These are phyloP conservation scores for Stenurella melanura DNA, from an alignment of 2,888 invertebrate genomes.

Conservation along the genomic window DNA sequence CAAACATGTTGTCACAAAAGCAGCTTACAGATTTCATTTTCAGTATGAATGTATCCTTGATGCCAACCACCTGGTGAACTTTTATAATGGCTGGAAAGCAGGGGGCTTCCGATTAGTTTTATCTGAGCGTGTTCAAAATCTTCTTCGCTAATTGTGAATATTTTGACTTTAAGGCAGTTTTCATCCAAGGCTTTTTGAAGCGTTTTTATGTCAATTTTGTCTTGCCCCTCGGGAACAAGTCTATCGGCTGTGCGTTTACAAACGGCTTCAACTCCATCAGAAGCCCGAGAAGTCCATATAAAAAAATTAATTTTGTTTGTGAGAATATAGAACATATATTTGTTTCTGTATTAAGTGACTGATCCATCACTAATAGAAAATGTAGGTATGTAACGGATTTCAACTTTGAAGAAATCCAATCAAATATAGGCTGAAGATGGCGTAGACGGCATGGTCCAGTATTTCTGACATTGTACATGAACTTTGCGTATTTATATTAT, in stretches of 20 bases:
- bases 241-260: slow-evolving; percentile 22
- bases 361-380: slow-evolving; percentile 30
- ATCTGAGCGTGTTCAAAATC: neutral
- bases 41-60: neutral
- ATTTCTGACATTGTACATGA: slow-evolving; percentile 10
- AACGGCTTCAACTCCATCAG: slow-evolving; percentile 24
- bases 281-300: neutral
- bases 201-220: neutral
- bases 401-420: neutral
- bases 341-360: slow-evolving; percentile 30
- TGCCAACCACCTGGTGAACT: neutral
- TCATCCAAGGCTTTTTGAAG: neutral
- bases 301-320: neutral
- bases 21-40: neutral
- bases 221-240: neutral
- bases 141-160: neutral
- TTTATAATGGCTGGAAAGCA: neutral
- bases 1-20: slow-evolving; percentile 7
- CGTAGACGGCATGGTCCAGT: neutral
- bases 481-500: neutral
- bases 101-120: neutral
- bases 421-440: neutral
- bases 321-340: slow-evolving; percentile 32
- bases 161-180: neutral
- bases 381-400: slow-evolving; percentile 5